phyloP scores from a whole-genome alignment of 2,797 vertebrate genomes.

The Carcharodon carcharias region DNA sequence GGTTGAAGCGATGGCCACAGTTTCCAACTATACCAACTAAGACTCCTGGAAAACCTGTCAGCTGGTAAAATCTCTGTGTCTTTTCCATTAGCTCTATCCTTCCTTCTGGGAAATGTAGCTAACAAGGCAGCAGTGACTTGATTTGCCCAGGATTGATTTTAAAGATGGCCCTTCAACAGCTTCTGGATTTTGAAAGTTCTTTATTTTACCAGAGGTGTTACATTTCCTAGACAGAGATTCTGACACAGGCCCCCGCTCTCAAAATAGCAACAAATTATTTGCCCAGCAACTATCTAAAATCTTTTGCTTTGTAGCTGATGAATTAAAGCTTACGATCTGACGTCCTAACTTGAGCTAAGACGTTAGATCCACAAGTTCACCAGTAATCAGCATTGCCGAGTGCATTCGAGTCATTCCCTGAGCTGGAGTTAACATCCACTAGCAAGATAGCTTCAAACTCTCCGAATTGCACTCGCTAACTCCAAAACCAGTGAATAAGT shows the following conservation, averaged over 20 bases:
- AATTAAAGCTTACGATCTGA: not conserved
- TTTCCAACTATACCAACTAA: too few species aligned
- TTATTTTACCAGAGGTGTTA: too few species aligned
- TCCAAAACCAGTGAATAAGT: not conserved
- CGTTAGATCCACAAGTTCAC: not conserved
- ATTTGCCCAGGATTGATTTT: too few species aligned
- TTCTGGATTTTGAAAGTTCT: too few species aligned
- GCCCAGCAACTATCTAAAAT: not conserved
- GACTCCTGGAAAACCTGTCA: too few species aligned
- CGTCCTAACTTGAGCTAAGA: not conserved
- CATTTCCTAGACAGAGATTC: too few species aligned
- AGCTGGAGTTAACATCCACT: not conserved
- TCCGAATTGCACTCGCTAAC: not conserved
- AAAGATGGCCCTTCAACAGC: too few species aligned
- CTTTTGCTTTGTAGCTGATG: not conserved
- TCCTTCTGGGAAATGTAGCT: too few species aligned
- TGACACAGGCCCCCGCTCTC: not conserved
- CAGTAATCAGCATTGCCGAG: not conserved
- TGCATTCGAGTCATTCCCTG: not conserved
- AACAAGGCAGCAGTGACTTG: too few species aligned
- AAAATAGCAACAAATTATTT: not conserved
- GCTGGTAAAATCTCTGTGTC: too few species aligned
- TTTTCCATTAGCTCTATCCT: too few species aligned
- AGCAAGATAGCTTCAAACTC: not conserved
- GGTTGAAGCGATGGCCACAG: too few species aligned